These are phyloP conservation scores for Ovis aries DNA, from an alignment of 2,113 vertebrate species.

Conservation along the genomic window ARS-UI_Ramb_v3.0 NC_056056.1:170495001-170495500, in stretches of 20 bases:
- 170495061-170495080: neutral
- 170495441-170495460: neutral
- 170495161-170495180: neutral
- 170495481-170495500: neutral
- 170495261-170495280: neutral
- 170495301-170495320: neutral
- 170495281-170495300: neutral
- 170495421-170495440: neutral
- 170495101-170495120: neutral
- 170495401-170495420: neutral
- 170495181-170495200: neutral
- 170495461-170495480: neutral
- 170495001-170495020: neutral
- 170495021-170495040: neutral
- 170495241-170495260: neutral
- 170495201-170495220: neutral
- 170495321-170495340: neutral
- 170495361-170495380: neutral
- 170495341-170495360: rapidly evolving
- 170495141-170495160: neutral
- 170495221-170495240: neutral
- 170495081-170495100: neutral
- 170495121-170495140: neutral
- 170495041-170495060: neutral
- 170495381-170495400: neutral